These are phyloP conservation scores for Eupithecia exiguata DNA, from an alignment of 2,888 invertebrate species.

Conservation along the genomic window DNA sequence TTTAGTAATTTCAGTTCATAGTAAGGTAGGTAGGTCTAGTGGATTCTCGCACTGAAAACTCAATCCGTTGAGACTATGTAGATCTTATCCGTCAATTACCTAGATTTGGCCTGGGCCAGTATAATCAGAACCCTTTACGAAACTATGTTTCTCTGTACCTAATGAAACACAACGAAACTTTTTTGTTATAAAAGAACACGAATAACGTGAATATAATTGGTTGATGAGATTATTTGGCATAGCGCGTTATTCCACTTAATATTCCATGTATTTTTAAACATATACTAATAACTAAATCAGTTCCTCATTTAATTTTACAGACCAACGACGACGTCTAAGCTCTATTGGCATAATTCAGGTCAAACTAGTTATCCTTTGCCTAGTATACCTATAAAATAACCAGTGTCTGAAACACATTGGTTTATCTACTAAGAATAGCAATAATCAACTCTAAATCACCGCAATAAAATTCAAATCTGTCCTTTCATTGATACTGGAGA, in stretches of 20 bases:
- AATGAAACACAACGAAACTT: neutral
- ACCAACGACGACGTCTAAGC: neutral
- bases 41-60: constrained; percentile 5
- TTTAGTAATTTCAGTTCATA: too few relatives aligned
- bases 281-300: neutral
- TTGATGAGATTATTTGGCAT: neutral
- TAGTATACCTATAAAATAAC: neutral
- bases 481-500: neutral
- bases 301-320: neutral
- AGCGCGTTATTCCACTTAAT: neutral
- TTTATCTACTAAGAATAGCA: neutral
- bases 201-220: neutral
- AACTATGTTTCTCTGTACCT: neutral
- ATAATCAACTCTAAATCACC: constrained; percentile 3
- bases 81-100: constrained; percentile 66
- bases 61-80: constrained; percentile 49
- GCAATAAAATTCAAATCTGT: neutral
- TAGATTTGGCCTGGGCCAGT: constrained; percentile 44
- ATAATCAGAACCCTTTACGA: constrained; percentile 12
- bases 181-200: neutral
- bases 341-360: neutral
- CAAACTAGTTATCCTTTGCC: neutral
- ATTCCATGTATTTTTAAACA: neutral
- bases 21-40: neutral
- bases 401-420: neutral